Percentiles rank a stretch among this genome's conserved stretches.
Evolutionary conservation across 2,797 vertebrate species (phyloP).

Genomic region (Ceryle rudis): DNA sequence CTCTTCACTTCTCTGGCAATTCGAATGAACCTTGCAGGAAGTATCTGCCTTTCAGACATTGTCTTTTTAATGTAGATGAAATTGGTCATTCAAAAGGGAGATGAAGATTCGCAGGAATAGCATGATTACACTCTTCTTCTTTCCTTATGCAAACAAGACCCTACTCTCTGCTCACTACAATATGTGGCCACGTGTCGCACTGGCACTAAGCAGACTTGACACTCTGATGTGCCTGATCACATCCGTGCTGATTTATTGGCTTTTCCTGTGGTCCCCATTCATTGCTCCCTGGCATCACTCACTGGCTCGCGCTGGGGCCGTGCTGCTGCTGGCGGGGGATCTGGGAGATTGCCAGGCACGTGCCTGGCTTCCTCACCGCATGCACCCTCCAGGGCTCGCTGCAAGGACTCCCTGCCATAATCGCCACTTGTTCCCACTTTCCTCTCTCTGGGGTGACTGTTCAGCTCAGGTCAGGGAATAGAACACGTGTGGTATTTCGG

Average conservation of each 20-base stretch:
- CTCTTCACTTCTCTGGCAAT: background rate
- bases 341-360: slow-evolving; percentile 41
- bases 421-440: fast-evolving
- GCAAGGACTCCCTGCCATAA: fast-evolving
- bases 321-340: background rate
- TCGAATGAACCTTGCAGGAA: background rate
- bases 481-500: fast-evolving
- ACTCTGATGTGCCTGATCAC: background rate
- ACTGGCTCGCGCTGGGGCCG: background rate
- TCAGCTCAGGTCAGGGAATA: background rate
- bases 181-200: fast-evolving
- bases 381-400: background rate
- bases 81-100: background rate
- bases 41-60: background rate
- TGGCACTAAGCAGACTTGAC: background rate
- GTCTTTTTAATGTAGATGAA: background rate
- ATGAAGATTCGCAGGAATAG: background rate
- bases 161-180: fast-evolving
- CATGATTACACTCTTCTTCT: background rate
- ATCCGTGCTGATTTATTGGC: background rate
- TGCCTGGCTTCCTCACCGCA: background rate
- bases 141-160: background rate
- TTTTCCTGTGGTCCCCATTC: background rate
- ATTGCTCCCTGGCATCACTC: background rate
- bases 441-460: fast-evolving